A percentile compares a stretch with the other conserved stretches of the same genome.
phyloP scores from a whole-genome alignment of 2,797 vertebrate genomes.

The Staurois parvus region DNA sequence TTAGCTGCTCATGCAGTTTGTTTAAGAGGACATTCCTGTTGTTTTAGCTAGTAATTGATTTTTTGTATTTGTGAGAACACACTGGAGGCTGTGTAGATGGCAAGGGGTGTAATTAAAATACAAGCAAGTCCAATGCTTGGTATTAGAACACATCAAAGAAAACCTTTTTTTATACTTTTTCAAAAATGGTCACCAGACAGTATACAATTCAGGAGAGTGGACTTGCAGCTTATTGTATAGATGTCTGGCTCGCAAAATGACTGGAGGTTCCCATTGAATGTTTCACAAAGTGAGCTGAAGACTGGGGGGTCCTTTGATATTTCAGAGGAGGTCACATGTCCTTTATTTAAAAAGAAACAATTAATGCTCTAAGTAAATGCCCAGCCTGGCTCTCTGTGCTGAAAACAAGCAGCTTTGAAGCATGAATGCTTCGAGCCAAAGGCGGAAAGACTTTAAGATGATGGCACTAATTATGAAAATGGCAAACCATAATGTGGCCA shows the following conservation, averaged over 20 bases:
- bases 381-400: slow-evolving; percentile 30
- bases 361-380: slow-evolving; percentile 60
- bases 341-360: slow-evolving; percentile 64
- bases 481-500: slow-evolving; percentile 83
- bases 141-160: slow-evolving; percentile 86
- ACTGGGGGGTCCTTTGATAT: slow-evolving; percentile 63
- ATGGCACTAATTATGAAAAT: slow-evolving; percentile 92
- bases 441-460: slow-evolving; percentile 88
- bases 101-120: slow-evolving; percentile 85
- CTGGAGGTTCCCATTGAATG: slow-evolving; percentile 53
- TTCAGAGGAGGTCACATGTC: slow-evolving; percentile 61
- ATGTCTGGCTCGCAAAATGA: slow-evolving; percentile 70
- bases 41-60: slow-evolving; percentile 10
- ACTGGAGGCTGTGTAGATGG: slow-evolving; percentile 76
- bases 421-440: slow-evolving; percentile 80
- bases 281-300: slow-evolving; percentile 57
- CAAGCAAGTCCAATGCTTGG: slow-evolving; percentile 82
- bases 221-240: slow-evolving; percentile 75
- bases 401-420: slow-evolving; percentile 67
- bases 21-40: slow-evolving; percentile 13
- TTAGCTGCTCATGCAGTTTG: not conserved
- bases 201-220: slow-evolving; percentile 74
- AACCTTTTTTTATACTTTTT: slow-evolving; percentile 67
- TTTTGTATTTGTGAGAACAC: slow-evolving; percentile 17
- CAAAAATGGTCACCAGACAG: slow-evolving; percentile 82